Evolutionary conservation across 2,113 vertebrate species (phyloP).

Genomic region (Ondatra zibethicus): DNA sequence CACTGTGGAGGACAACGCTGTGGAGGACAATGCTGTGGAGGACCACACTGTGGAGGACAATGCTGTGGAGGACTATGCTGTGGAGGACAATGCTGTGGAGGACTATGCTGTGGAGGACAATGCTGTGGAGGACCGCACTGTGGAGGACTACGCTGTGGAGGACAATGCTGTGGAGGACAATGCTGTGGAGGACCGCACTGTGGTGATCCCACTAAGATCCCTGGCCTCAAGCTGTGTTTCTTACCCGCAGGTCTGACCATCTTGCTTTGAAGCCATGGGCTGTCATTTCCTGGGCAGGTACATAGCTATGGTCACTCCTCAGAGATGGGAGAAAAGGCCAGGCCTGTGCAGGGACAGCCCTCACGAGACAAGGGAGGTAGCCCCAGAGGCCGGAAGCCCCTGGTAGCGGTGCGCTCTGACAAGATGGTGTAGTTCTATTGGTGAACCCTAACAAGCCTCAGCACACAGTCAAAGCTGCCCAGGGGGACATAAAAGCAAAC

Average conservation of each 20-base stretch:
- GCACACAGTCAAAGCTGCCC: not conserved
- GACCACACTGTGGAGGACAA: no score
- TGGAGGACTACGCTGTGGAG: no score
- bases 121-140: no score
- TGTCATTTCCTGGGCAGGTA: not conserved
- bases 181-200: not conserved
- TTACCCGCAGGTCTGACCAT: not conserved
- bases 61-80: not conserved
- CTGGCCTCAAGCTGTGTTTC: not conserved
- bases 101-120: rapidly evolving
- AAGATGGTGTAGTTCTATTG: not conserved
- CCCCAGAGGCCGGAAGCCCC: not conserved
- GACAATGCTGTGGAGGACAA: no score
- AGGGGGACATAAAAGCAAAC: not conserved
- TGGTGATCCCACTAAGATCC: not conserved
- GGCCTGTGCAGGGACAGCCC: not conserved
- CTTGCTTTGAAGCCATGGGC: not conserved
- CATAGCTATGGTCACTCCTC: not conserved
- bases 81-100: not conserved
- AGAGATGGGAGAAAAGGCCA: not conserved
- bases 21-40: no score
- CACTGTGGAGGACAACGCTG: rapidly evolving
- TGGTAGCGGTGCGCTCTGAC: not conserved
- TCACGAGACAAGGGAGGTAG: not conserved
- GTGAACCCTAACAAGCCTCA: not conserved